Evolutionary conservation across 2,888 invertebrate species (phyloP).

Genomic region (Andricus quercusramuli): DNA sequence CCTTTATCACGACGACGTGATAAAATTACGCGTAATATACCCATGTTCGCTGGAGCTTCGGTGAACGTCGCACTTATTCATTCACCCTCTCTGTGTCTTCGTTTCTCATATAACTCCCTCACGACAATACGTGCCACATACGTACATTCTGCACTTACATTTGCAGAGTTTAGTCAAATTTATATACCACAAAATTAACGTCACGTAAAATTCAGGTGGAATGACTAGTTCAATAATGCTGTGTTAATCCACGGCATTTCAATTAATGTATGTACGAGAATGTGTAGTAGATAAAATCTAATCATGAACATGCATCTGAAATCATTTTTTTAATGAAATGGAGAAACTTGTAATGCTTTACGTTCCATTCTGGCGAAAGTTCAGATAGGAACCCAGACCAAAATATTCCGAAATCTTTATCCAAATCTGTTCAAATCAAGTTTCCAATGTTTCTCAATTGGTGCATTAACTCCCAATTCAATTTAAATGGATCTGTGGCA

Average conservation of each 20-base stretch:
- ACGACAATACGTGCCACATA: slow-evolving; percentile 15
- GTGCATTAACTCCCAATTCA: too few species aligned
- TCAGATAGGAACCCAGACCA: too few species aligned
- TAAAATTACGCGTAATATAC: slow-evolving; percentile 49
- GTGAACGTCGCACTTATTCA: slow-evolving; percentile 43
- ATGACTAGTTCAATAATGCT: background rate
- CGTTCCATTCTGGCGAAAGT: too few species aligned
- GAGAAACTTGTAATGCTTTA: too few species aligned
- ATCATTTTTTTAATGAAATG: too few species aligned
- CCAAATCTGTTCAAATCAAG: too few species aligned
- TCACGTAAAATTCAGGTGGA: slow-evolving; percentile 11
- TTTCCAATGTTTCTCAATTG: too few species aligned
- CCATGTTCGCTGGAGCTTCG: slow-evolving; percentile 23
- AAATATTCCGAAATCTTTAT: too few species aligned
- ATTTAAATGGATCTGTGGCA: too few species aligned
- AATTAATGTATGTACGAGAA: background rate
- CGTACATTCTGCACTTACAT: background rate
- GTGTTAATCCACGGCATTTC: background rate
- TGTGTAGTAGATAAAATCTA: too few species aligned
- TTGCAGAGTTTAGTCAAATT: slow-evolving; percentile 15
- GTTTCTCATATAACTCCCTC: background rate
- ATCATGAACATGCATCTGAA: too few species aligned
- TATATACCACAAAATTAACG: slow-evolving; percentile 12
- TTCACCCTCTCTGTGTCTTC: slow-evolving; percentile 28
- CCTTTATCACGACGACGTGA: slow-evolving; percentile 52